Base-by-base conservation (phyloP, 2,888 invertebrate genomes). In the Limnephilus rhombicus region DNA sequence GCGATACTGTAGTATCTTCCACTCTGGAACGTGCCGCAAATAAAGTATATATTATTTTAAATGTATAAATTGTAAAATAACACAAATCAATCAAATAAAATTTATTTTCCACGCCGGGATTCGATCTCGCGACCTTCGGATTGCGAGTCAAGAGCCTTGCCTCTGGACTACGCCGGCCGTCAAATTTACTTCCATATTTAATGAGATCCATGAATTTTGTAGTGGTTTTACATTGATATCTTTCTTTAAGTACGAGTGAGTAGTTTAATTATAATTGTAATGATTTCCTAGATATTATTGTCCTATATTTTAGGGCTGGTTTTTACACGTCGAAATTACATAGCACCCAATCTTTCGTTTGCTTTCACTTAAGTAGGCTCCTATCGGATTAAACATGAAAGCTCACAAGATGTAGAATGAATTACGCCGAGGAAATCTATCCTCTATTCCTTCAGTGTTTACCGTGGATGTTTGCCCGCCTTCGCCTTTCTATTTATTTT, bases 401-500 rank as follows among this genome's bases (percentile, higher is more conserved):
- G 90, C 68, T 85, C 85, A 53, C 90, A 34, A 89, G 37, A 80
- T 89, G 80, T 89, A 41, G 31, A 85, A 34, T 53, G 29, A 90
- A 90, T 34, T 7, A n/a, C 53, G 82, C 41, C 90, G 53, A 34
- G 68, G 85, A 34, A 90, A 85, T 82, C 85, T 49, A 49, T 49
- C 85, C 68, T 85, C 68, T 90, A 34, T 29, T 53, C 34, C 68
- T 34, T 12, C 15, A 41, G n/a, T 53, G 68, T 90, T 53, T 82
- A 85, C 81, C n/a, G 81, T 85, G 11, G 80, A 90, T 83, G 80
- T 92, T 91, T 85, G 85, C 88, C 85, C 34, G 89, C 53, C 45
- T 92, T 90, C 41, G 82, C 89, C 91, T 83, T 91, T 91, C 91
- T 91, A 92, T 91, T 92, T 92, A 85, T 92, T 92, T 89, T 89